A percentile compares a stretch with the other conserved stretches of the same genome.
phyloP scores from a whole-genome alignment of 2,113 vertebrate genomes.

The Psephotus haematonotus region DNA sequence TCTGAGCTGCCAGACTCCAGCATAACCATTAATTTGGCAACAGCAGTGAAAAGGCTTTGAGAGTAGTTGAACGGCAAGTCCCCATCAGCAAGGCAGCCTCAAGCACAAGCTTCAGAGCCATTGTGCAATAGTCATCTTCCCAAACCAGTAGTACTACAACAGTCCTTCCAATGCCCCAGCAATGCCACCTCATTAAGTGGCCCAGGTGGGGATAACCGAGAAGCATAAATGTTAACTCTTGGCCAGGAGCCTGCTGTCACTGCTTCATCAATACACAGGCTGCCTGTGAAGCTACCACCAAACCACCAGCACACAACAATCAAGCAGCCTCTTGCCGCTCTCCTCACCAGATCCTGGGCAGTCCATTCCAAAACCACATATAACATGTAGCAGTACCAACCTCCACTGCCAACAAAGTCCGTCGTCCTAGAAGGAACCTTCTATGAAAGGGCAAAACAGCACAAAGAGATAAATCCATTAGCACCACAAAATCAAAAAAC shows the following conservation, averaged over 20 bases:
- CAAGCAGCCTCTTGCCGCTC: background rate
- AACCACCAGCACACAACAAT: rapidly evolving
- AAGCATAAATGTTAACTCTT: background rate
- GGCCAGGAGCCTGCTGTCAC: background rate
- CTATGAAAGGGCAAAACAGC: background rate
- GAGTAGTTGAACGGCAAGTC: background rate
- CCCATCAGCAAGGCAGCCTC: background rate
- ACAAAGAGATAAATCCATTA: background rate
- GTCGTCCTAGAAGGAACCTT: background rate
- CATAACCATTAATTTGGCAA: background rate
- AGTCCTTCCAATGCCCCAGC: background rate
- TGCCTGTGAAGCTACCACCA: background rate
- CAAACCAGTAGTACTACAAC: background rate
- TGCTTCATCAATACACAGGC: background rate
- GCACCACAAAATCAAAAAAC: background rate
- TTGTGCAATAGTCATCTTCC: background rate
- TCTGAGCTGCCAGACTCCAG: background rate
- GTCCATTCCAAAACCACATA: background rate
- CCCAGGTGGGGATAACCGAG: background rate
- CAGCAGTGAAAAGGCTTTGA: background rate
- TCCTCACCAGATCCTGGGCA: background rate
- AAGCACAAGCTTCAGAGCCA: background rate
- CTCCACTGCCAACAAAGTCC: background rate
- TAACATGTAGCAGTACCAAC: rapidly evolving
- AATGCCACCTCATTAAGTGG: background rate